phyloP scores from a whole-genome alignment of 1,140 invertebrate species.

The Heliothis virescens region DNA sequence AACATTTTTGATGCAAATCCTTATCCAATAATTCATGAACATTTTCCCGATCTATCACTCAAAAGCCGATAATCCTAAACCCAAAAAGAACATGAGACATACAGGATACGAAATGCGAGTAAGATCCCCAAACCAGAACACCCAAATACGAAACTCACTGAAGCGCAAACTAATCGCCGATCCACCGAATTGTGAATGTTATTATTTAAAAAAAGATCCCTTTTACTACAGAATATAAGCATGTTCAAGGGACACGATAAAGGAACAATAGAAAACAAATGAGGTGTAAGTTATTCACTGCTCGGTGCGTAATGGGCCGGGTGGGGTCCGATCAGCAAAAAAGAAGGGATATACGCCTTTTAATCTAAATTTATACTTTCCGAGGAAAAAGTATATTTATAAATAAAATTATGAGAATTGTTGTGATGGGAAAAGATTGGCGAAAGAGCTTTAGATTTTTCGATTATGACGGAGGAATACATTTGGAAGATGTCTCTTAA shows the following conservation, averaged over 20 bases:
- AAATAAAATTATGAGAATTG: conserved; percentile 32
- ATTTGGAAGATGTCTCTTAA: background rate
- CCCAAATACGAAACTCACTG: conserved; percentile 22
- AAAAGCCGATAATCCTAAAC: background rate
- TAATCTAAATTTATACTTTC: conserved; percentile 59
- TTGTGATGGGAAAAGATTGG: background rate
- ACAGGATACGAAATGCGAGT: background rate
- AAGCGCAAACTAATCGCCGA: conserved; percentile 35
- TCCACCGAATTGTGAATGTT: conserved; percentile 45
- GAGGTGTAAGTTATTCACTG: conserved; percentile 70
- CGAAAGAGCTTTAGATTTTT: background rate
- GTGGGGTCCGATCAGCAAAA: conserved; percentile 52
- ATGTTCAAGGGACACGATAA: conserved; percentile 61
- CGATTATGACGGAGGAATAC: background rate
- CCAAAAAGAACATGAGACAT: background rate
- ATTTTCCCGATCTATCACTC: background rate
- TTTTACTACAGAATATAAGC: conserved; percentile 47
- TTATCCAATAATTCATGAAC: background rate
- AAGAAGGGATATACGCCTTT: conserved; percentile 52
- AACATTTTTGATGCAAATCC: too few relatives aligned
- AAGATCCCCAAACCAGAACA: background rate
- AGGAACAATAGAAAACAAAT: conserved; percentile 75
- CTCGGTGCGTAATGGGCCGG: conserved; percentile 61
- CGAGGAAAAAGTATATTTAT: conserved; percentile 1
- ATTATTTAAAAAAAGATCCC: conserved; percentile 53